A percentile compares a stretch with the other conserved stretches of the same genome.
Conservation (phyloP, 1,140 invertebrate genomes). For the Drosophila murphyi region DNA sequence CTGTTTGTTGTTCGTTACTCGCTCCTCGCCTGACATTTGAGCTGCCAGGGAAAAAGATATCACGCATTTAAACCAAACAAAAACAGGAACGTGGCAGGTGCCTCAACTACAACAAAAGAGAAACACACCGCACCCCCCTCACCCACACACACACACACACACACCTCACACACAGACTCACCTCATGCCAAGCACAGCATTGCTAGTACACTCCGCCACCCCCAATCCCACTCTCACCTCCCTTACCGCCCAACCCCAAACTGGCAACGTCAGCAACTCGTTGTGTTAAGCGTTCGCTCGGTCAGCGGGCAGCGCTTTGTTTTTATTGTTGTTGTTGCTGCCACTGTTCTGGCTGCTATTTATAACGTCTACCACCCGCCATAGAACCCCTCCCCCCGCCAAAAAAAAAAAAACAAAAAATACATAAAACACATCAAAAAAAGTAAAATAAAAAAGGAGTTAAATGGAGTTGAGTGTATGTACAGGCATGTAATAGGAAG, state of each 20-base stretch:
- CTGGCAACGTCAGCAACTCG: not conserved
- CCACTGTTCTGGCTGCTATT: not conserved
- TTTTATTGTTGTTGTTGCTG: not conserved
- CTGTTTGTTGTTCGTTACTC: slow-evolving; percentile 17
- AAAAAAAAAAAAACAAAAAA: slow-evolving; percentile 1
- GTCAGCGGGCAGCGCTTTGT: not conserved
- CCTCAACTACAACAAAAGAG: not conserved
- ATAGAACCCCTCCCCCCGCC: too few relatives aligned
- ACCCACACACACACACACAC: not conserved
- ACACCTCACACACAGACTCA: not conserved
- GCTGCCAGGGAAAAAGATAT: slow-evolving; percentile 56
- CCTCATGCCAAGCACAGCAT: not conserved
- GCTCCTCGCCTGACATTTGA: slow-evolving; percentile 48
- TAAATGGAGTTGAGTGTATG: not conserved
- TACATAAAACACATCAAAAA: not conserved
- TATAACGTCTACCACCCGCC: not conserved
- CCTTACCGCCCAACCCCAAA: not conserved
- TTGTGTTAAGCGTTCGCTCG: slow-evolving; percentile 2
- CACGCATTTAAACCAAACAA: slow-evolving; percentile 34
- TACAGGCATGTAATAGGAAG: not conserved
- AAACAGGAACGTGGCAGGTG: slow-evolving; percentile 10
- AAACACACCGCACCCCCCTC: too few relatives aligned
- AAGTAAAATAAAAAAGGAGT: not conserved
- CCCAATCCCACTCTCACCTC: not conserved
- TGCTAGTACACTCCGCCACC: too few relatives aligned